These are phyloP conservation scores for Herpetotheres cachinnans DNA, from an alignment of 2,113 vertebrate species.

Conservation along the genomic window DNA sequence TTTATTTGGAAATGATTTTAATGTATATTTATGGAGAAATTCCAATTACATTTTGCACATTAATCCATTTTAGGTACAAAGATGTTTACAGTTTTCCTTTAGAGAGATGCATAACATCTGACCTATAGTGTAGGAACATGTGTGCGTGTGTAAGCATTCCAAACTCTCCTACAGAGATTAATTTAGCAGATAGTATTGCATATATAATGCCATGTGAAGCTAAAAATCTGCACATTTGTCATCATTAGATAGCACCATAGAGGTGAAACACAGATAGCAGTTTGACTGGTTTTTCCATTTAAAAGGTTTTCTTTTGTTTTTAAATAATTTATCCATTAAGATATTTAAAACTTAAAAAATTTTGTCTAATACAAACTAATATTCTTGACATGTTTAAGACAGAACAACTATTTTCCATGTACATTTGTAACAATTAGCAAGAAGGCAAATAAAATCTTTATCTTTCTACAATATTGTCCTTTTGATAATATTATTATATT, in stretches of 20 bases:
- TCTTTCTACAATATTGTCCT: background rate
- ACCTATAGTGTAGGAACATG: background rate
- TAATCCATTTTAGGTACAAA: background rate
- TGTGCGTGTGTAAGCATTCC: background rate
- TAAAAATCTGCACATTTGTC: background rate
- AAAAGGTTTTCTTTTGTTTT: background rate
- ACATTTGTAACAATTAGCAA: background rate
- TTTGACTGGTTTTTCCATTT: background rate
- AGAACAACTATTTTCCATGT: background rate
- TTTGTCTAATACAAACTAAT: background rate
- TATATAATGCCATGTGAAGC: background rate
- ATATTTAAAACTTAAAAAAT: background rate
- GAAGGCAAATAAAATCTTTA: background rate
- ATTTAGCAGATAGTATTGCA: background rate
- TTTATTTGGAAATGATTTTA: background rate
- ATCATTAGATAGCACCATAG: background rate
- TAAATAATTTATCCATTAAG: background rate
- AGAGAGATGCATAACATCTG: background rate
- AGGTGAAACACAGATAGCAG: background rate
- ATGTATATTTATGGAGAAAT: background rate
- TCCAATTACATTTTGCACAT: background rate
- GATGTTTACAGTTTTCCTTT: background rate
- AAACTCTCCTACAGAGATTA: background rate
- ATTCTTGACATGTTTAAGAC: background rate
- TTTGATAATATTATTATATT: background rate